These are phyloP conservation scores for Potamarius usumacintae DNA, from an alignment of 2,113 vertebrate genomes.

Conservation along the genomic window DNA sequence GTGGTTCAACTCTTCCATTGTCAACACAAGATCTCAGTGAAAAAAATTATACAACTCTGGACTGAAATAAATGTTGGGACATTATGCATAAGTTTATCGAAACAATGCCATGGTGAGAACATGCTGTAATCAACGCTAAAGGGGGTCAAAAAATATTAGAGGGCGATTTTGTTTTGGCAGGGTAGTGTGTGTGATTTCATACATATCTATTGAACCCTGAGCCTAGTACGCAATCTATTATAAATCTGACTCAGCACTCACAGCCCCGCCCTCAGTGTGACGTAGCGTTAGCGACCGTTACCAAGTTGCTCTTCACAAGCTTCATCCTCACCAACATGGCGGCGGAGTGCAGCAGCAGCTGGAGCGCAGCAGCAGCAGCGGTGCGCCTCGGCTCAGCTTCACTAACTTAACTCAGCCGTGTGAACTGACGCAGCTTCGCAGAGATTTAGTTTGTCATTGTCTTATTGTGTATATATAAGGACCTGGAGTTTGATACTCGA, in stretches of 20 bases:
- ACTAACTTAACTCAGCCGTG: constrained; percentile 26
- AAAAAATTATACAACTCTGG: no score
- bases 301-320: constrained; percentile 64
- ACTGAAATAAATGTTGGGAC: no score
- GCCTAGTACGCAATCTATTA: background rate
- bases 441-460: constrained; percentile 22
- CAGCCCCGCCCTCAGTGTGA: constrained; percentile 34
- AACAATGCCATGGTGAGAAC: no score
- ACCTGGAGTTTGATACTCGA: background rate
- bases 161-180: no score
- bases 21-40: no score
- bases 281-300: constrained; percentile 50
- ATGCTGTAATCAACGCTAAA: no score
- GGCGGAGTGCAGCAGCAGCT: constrained; percentile 55
- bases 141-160: no score
- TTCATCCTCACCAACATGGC: constrained; percentile 70
- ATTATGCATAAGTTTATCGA: no score
- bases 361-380: constrained; percentile 24
- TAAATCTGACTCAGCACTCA: constrained; percentile 39
- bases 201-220: no score
- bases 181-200: no score
- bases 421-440: constrained; percentile 43
- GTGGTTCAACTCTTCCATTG: no score
- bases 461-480: no score
- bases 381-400: constrained; percentile 23